These are phyloP conservation scores for Serrognathus titanus DNA, from an alignment of 2,888 invertebrate genomes.

Conservation along the genomic window DNA sequence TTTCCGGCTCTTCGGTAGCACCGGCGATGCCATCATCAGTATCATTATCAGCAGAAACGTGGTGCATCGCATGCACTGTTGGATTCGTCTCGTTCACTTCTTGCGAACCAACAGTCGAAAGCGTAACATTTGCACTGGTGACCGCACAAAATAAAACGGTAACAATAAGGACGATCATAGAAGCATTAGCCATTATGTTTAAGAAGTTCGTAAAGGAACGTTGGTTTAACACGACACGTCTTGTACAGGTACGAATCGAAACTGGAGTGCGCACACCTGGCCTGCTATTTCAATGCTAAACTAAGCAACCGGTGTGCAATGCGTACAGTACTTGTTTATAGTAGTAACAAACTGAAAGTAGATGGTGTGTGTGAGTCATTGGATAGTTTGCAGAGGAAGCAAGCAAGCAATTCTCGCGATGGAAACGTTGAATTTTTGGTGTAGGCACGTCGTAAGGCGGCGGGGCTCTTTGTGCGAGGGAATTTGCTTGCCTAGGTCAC, in stretches of 20 bases:
- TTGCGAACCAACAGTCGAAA: background rate
- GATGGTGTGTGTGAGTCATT: background rate
- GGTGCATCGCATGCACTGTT: no score
- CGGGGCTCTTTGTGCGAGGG: no score
- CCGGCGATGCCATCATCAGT: background rate
- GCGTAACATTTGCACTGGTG: background rate
- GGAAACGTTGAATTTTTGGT: background rate
- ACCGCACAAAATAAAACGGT: background rate
- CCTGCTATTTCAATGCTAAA: conserved; percentile 10
- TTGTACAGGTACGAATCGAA: conserved; percentile 6
- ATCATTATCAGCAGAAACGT: background rate
- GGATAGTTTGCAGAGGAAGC: background rate
- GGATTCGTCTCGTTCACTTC: no score
- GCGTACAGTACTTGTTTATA: conserved; percentile 11
- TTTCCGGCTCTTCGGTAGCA: background rate
- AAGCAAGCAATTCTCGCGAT: background rate
- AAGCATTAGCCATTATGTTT: conserved; percentile 5
- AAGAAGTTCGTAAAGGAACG: background rate
- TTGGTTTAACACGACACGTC: conserved; percentile 4
- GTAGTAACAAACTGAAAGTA: conserved; percentile 3
- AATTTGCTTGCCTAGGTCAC: no score
- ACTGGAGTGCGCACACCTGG: conserved; percentile 15
- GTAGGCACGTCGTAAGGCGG: no score
- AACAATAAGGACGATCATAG: background rate
- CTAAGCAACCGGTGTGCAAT: conserved; percentile 13